Evolutionary conservation across 2,888 invertebrate genomes (phyloP), one percentile per base, ranked within the genome.

Genomic region (Idaea aversata): DNA sequence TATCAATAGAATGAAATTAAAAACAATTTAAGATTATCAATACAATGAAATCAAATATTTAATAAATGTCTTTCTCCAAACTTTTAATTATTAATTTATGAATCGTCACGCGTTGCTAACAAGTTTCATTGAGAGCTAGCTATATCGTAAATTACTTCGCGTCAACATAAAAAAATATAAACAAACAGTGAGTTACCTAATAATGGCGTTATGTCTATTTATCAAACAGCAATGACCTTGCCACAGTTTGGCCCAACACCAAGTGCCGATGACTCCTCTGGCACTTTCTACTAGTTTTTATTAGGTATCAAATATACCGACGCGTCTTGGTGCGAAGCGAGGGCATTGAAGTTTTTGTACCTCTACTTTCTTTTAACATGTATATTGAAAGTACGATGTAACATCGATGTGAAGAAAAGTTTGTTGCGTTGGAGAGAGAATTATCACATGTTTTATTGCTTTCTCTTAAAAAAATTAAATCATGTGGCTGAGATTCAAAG

Each of bases 201-300:
- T 71, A 71, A 70, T 68, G 70, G 67, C 63, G 87, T 83, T 81
- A 84, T 82, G 80, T 77, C 85, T 87, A 87, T 90, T 72, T 90
- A 90, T 88, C 88, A 87, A 87, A 82, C 83, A 82, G 79, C 82
- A 76, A 80, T 83, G 91, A 91, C 91, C 92, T 92, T 92, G 91
- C 84, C 86, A 82, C 89, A 85, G 83, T 84, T 90, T 90, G 91
- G 88, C 88, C 83, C 85, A 81, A 75, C 81, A 87, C 85, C 89
- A 87, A 90, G 84, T 87, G 90, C 85, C 89, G 88, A 88, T 90
- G 90, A 91, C 89, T 88, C 78, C 88, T 84, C 85, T 80, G 83
- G 81, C 84, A 83, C 91, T 91, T 91, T 90, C 90, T 89, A 88
- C 78, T 75, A 77, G 82, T 87, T 88, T 88, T 88, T 89, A 82